Base-by-base conservation (phyloP, 2,113 vertebrate genomes). In the Tychaedon coryphoeus region DNA sequence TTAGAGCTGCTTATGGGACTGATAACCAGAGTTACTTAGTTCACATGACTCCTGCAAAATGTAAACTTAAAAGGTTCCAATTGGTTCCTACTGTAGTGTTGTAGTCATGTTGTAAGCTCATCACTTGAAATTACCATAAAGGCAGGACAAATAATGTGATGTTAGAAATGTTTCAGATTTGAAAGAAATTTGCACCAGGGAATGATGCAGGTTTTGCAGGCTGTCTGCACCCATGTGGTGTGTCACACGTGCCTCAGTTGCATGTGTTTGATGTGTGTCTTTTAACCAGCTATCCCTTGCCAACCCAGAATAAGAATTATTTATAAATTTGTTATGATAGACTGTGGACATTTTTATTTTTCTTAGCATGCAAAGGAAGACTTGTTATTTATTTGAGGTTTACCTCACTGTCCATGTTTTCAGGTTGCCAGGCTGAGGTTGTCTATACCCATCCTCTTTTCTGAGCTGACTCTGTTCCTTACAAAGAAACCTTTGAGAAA, bases 401-500 rank as follows among this genome's bases (percentile, higher is more conserved):
- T 60, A 19, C 8, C 8, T 18, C 1, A 1, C 23, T 43, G 19
- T 24, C 33, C 26, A 0, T 14, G 12, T 60, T 74, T 67, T n/a
- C 48, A 12, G 54, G 43, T 67, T 72, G 17, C n/a, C 47, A 36
- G 43, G 14, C 43, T 71, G 69, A 80, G 47, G 8, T 31, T 54
- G 14, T 56, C 34, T 26, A 0, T 67, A 61, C 5, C 24, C 9
- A 19, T 51, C 24, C 33, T 79, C 9, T 75, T 62, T 20, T 78
- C n/a, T 57, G 67, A 83, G 23, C 71, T 86, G 62, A 34, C 50
- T 34, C 9, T 26, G 15, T 62, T 88, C 51, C 64, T 92, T 58
- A 70, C 48, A 83, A 34, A 66, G 34, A 88, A 92, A 34, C 50
- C 42, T 66, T 88, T 86, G 60, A 71, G 67, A 62, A 95, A 77